Base-by-base conservation (phyloP, 2,797 vertebrate genomes). In the Columba guinea region DNA sequence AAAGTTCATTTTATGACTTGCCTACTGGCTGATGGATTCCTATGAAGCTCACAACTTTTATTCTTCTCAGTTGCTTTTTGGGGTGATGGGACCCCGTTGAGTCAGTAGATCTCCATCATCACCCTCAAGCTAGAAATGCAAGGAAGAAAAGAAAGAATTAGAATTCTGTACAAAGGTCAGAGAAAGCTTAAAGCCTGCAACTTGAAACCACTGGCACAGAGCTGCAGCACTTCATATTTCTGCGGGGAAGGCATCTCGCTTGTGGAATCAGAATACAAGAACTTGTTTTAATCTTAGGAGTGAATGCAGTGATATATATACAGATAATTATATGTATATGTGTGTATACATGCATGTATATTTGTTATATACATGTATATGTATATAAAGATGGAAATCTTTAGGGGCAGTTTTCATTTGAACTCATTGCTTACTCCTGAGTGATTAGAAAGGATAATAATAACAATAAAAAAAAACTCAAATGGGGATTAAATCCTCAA, bases 161-260 rank as follows among this genome's bases (percentile, higher is more conserved):
- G 94, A 97, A 97, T 93, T 94, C 94, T 97, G 90, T 95, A 94
- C 92, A 94, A 96, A 98, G 97, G 95, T 97, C 95, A 96, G 65
- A 64, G 95, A 97, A 96, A 96, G 77, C 94, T 96, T 95, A 96
- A 97, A 96, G 93, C 87, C 91, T 96, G 95, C 82, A 92, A 96
- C 94, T 95, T 94, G 96, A 98, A 97, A 97, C 92, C 95, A 80
- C 85, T 94, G 87, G 84, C 93, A 96, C 46, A 4, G 95, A 95
- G 95, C 93, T 81, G 89, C 70, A 0, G 70, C 74, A 94, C 94
- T 96, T 93, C 78, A 94, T 96, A 90, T 96, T 97, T 94, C 92
- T 96, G 86, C 96, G 94, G 93, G 88, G 92, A 92, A 96, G 90
- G 84, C 71, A 96, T 94, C 80, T 51, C 15, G 17, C 67, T 70